Percentiles rank a stretch among this genome's conserved stretches.
phyloP scores from a whole-genome alignment of 2,113 vertebrate genomes.

The Tachysurus vachellii region DNA sequence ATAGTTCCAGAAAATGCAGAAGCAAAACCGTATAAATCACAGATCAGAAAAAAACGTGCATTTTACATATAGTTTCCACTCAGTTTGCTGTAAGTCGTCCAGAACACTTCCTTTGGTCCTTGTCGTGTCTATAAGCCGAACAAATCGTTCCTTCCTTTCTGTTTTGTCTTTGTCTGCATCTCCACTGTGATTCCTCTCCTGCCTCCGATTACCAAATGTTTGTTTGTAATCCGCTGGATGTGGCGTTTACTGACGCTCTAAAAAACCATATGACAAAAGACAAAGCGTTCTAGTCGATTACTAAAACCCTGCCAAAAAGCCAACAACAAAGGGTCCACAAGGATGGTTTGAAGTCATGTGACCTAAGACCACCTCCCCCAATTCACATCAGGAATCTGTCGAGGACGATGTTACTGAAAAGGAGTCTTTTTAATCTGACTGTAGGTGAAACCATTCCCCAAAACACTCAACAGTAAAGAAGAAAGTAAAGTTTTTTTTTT shows the following conservation, averaged over 20 bases:
- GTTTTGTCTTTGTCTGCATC: constrained; percentile 41
- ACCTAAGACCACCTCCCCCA: constrained; percentile 52
- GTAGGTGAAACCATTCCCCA: background rate
- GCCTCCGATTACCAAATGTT: background rate
- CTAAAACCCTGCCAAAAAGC: constrained; percentile 51
- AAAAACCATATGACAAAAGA: constrained; percentile 14
- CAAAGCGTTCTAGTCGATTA: background rate
- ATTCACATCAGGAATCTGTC: constrained; percentile 10
- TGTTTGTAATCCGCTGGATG: background rate
- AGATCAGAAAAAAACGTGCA: constrained; percentile 26
- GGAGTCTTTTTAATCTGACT: background rate
- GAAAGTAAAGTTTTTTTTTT: background rate
- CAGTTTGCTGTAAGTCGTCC: background rate
- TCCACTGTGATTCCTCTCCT: constrained; percentile 4
- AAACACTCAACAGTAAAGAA: background rate
- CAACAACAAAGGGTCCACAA: constrained; percentile 58
- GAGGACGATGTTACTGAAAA: background rate
- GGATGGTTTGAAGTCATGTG: constrained; percentile 57
- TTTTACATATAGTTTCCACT: constrained; percentile 31
- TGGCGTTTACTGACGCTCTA: background rate
- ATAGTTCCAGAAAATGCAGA: constrained; percentile 24
- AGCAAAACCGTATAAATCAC: constrained; percentile 7
- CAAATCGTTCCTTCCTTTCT: constrained; percentile 1
- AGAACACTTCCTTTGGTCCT: background rate
- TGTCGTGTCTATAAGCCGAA: constrained; percentile 5